A percentile compares a stretch with the other conserved stretches of the same genome.
Conservation (phyloP, 2,113 vertebrate genomes). For the Oryctolagus cuniculus region mOryCun1.1 NC_091434.1:112493001-112493500, state of each 20-base stretch:
- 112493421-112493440: background rate
- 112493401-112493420: background rate
- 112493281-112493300: background rate
- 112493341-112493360: background rate
- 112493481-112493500: background rate
- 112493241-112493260: background rate
- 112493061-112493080: conserved; percentile 62
- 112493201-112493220: background rate
- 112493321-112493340: background rate
- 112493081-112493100: conserved; percentile 38
- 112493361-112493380: fast-evolving
- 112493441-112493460: fast-evolving
- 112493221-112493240: background rate
- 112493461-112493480: background rate
- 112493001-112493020: conserved; percentile 59
- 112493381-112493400: fast-evolving
- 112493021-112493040: conserved; percentile 55
- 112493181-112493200: background rate
- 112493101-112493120: background rate
- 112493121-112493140: background rate
- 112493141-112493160: background rate
- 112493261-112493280: background rate
- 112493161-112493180: background rate
- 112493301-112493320: background rate
- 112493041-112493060: conserved; percentile 54